Evolutionary conservation across 1,140 invertebrate species (phyloP), one percentile per base, ranked within the genome.

Genomic region (Aphelenchoides fujianensis): DNA sequence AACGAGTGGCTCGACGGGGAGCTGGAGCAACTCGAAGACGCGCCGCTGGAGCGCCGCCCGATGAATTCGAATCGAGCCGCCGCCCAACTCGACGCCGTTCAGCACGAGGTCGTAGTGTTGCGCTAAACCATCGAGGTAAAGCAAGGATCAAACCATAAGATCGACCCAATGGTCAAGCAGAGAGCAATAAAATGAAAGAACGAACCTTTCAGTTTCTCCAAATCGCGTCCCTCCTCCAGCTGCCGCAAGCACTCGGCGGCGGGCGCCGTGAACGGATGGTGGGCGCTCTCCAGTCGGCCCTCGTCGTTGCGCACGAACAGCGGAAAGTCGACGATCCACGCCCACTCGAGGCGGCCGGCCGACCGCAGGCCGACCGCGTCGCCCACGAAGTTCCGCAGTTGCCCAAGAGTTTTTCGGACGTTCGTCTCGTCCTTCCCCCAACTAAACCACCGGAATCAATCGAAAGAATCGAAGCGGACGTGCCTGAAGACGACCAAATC

Each of bases 21-120:
- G 54, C 32, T 68, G 31, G 1, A 84, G 70, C 53, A 84, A 61
- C n/a, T 83, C 55, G 23, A 84, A 64, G 73, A 95, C 88, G 82
- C 89, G 86, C 82, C 89, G 86, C 86, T 99, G 96, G 68, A 95
- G 84, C 62, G 88, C 81, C 2, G 89, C 85, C 85, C 94, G 87
- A 79, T 98, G 93, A 78, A 98, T 93, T 84, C 97, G 89, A 77
- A 98, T 93, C 0, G 95, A 98, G 5, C 96, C 96, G 32, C 96
- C 96, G n/a, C 91, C 97, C 19, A 98, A 88, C 88, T 99, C 97
- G 81, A 89, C 89, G 0, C 97, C 96, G 87, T 97, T 96, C 35
- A 98, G 86, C 3, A 99, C 93, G 66, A 99, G 87, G 88, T 98
- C 96, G 85, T 97, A 98, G 71, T 97, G 93, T 79, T 93, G 89